Percentiles rank a stretch among this genome's conserved stretches.
These are phyloP conservation scores for Cosmorhoe ocellata DNA, from an alignment of 2,888 invertebrate genomes.

Conservation along the genomic window DNA sequence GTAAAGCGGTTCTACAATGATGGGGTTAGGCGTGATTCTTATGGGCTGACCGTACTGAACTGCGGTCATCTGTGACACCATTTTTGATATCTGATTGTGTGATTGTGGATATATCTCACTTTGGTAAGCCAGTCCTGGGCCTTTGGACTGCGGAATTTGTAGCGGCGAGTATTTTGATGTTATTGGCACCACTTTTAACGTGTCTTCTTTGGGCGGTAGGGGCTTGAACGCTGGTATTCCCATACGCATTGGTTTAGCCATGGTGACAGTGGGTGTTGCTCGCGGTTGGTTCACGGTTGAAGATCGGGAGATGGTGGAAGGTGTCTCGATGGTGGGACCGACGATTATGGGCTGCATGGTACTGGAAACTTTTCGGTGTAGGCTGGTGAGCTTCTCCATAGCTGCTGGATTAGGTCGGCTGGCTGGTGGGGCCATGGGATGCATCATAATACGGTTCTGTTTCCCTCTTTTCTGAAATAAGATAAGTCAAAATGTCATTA, in stretches of 20 bases:
- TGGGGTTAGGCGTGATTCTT: constrained; percentile 64
- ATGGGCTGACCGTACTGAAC: constrained; percentile 55
- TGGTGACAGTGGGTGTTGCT: constrained; percentile 56
- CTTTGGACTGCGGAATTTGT: constrained; percentile 64
- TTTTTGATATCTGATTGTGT: constrained; percentile 71
- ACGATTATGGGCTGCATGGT: constrained; percentile 72
- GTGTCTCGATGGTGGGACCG: constrained; percentile 52
- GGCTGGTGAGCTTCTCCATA: constrained; percentile 64
- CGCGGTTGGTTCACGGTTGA: constrained; percentile 14
- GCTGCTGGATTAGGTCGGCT: constrained; percentile 64
- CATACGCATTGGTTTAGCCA: constrained; percentile 81
- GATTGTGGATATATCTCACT: constrained; percentile 72
- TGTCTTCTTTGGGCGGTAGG: constrained; percentile 84
- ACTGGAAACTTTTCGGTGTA: constrained; percentile 57
- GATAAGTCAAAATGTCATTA: neutral
- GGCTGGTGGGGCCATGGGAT: constrained; percentile 59
- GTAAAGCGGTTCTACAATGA: constrained; percentile 60
- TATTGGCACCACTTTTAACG: constrained; percentile 78
- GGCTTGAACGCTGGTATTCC: constrained; percentile 91
- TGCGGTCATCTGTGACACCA: constrained; percentile 76
- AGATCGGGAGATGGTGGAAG: constrained; percentile 36
- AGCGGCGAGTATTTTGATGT: constrained; percentile 62
- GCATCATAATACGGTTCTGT: constrained; percentile 75
- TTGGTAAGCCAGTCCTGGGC: constrained; percentile 65
- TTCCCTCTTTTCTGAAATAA: constrained; percentile 76